Evolutionary conservation across 92 coral and sea anemone species (phyloP), one percentile per base, ranked within the genome.

Genomic region (Siderastrea siderea): DNA sequence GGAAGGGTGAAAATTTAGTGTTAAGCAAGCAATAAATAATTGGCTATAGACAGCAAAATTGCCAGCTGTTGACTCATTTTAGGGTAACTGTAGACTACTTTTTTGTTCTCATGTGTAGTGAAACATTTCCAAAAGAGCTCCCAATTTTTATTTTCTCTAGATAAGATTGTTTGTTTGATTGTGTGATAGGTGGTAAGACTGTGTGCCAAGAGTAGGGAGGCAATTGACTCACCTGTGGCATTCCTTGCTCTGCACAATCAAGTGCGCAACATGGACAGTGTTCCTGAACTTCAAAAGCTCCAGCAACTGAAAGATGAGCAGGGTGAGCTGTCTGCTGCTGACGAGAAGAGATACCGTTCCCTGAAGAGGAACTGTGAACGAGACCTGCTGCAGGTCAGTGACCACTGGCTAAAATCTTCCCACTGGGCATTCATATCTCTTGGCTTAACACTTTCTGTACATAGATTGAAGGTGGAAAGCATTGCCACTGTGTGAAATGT

Each of bases 261-360:
- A 88, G 99, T 98, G 58, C 96, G 99, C 45, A 98, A 96, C 89
- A 98, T 96, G 98, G 99, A 98, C 77, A 98, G 99, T 68, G 99
- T 98, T 13, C 99, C 99, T 59, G 99, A 98, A 68, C 91, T 98
- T 74, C 99, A 98, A 84, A 98, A 98, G 86, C 95, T 98, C 16
- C 99, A 98, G 72, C 99, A 98, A 69, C 89, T 98, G 92, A 98
- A 98, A 90, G 99, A 98, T 86, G 99, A 98, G 76, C 96, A 92
- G 71, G 99, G 99, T 6, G 99, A 98, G 79, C 78, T 98, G 93
- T 98, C 99, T 68, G 98, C 99, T 3, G 92, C 99, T 82, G 99
- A 98, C 82, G 99, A 98, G 88, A 98, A 98, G 88, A 84, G 99
- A 72, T 98, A 98, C 89, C 78, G 98, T 46, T 94, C 99, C n/a